phyloP scores from a whole-genome alignment of 2,113 vertebrate genomes.

The Ophiodon elongatus region DNA sequence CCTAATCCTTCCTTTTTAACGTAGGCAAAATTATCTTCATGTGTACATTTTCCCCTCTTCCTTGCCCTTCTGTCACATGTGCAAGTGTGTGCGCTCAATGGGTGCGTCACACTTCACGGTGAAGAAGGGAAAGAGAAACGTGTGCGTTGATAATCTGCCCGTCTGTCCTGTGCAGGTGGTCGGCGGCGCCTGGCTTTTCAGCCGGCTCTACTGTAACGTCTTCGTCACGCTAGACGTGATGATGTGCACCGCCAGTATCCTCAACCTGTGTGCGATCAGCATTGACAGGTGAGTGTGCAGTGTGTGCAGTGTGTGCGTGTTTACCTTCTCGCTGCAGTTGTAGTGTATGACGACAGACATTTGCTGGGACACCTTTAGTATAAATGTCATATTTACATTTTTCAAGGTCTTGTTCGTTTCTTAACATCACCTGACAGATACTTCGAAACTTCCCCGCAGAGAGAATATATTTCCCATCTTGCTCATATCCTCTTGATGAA shows the following conservation, averaged over 20 bases:
- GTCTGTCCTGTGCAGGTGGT: conserved; percentile 81
- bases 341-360: conserved; percentile 19
- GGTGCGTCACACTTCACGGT: conserved; percentile 54
- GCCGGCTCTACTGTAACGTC: conserved; percentile 91
- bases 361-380: conserved; percentile 25
- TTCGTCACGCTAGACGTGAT: conserved; percentile 97
- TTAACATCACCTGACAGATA: conserved; percentile 23
- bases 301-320: conserved; percentile 18
- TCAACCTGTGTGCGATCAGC: conserved; percentile 98
- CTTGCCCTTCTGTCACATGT: conserved; percentile 24
- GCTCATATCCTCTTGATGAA: not conserved
- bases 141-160: conserved; percentile 60
- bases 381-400: conserved; percentile 32
- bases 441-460: conserved; percentile 7
- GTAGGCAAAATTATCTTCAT: not conserved
- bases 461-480: not conserved
- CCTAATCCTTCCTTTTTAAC: not conserved
- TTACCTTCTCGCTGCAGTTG: not conserved
- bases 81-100: conserved; percentile 1
- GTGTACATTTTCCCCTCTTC: not conserved
- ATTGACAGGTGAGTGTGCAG: conserved; percentile 91
- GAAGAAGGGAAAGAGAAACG: conserved; percentile 18
- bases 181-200: conserved; percentile 94
- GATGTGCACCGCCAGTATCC: conserved; percentile 98
- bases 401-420: not conserved